Base-by-base conservation (phyloP, 2,888 invertebrate genomes). In the Callinectes sapidus region DNA sequence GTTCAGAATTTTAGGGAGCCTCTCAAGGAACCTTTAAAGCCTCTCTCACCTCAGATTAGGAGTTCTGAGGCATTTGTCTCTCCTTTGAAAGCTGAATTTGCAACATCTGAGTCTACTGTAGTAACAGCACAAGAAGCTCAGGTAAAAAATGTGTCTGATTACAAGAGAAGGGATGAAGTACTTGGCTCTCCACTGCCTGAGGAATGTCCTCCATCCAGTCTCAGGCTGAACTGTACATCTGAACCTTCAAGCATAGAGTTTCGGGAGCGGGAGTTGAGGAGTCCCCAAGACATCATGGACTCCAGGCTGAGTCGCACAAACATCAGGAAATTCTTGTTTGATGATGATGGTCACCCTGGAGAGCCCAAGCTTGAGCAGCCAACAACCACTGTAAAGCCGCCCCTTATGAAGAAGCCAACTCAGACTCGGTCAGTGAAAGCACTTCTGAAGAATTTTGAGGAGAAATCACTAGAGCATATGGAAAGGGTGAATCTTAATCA, bases 401-500 rank as follows among this genome's bases (percentile, higher is more conserved):
- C 90, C 85, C 23, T 89, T 1, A 90, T 88, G 61, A 92, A 91
- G 55, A 91, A 94, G 90, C 90, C 92, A 77, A 23, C 87, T 35
- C 91, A 93, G 42, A 91, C 94, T 10, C 96, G 96, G 92, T 96
- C 96, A 5, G 96, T 96, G 0, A 96, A 96, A 93, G 96, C 96
- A 94, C 95, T 96, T 1, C 94, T 96, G 61, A 96, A 96, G 1
- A 96, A 96, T 94, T 96, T 96, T 94, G 96, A 96, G 93, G 95
- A 95, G 16, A 96, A 96, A 91, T 91, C 89, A 23, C 81, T 88
- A 87, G 93, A 93, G 48, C 87, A 90, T 77, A 90, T 91, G 81
- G 94, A 94, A n/a, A 90, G 92, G 66, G 87, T 94, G 35, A 94
- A 81, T 71, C 90, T 91, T 55, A 91, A 42, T 90, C 86, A 90